Percentiles rank a stretch among this genome's conserved stretches.
Evolutionary conservation across 2,797 vertebrate genomes (phyloP).

Genomic region (Pangasius krempfi): DNA sequence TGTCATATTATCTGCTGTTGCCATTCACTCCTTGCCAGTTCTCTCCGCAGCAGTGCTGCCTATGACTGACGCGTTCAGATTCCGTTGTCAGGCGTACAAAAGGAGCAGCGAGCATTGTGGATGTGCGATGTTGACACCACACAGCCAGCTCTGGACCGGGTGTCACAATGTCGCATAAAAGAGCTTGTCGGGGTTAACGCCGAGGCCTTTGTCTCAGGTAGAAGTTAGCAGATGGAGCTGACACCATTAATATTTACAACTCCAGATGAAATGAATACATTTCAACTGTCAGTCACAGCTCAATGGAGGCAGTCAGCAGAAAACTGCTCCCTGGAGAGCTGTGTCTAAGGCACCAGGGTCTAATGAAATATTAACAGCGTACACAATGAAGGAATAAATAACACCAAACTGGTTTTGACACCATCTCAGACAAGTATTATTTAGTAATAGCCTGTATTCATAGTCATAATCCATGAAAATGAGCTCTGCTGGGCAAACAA

Average conservation of each 20-base stretch:
- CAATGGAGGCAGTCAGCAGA: conserved; percentile 57
- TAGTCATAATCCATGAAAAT: conserved; percentile 38
- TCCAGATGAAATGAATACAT: conserved; percentile 61
- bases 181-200: conserved; percentile 51
- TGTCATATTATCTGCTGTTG: conserved; percentile 39
- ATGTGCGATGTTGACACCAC: conserved; percentile 56
- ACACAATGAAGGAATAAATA: conserved; percentile 56
- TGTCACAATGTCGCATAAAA: conserved; percentile 56
- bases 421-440: conserved; percentile 36
- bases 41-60: conserved; percentile 45
- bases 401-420: conserved; percentile 50
- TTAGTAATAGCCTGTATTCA: conserved; percentile 34
- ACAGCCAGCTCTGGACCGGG: conserved; percentile 48
- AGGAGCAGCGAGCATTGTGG: conserved; percentile 40
- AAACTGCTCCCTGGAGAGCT: conserved; percentile 53
- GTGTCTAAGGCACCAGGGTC: conserved; percentile 43
- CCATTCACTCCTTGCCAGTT: conserved; percentile 39
- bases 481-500: conserved; percentile 36
- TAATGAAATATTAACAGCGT: conserved; percentile 60
- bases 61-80: conserved; percentile 54
- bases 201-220: conserved; percentile 58
- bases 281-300: conserved; percentile 57
- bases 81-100: conserved; percentile 55
- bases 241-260: conserved; percentile 64
- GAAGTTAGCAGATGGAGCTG: conserved; percentile 59